These are phyloP conservation scores for Punctoribates punctum DNA, from an alignment of 2,888 invertebrate genomes.

Conservation along the genomic window DNA sequence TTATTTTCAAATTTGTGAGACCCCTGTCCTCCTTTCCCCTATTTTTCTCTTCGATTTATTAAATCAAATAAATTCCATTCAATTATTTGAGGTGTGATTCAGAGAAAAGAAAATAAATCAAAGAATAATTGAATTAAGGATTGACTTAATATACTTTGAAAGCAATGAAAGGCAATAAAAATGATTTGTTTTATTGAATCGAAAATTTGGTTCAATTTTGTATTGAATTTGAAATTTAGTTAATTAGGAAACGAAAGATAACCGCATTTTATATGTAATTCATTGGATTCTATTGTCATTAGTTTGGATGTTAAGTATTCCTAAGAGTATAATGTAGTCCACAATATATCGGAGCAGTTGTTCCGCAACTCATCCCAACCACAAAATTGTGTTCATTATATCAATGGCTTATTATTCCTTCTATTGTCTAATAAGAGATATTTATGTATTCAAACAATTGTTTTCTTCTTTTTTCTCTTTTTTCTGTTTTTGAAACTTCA, in stretches of 20 bases:
- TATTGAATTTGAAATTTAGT: neutral
- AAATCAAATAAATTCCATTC: too few relatives aligned
- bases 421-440: neutral
- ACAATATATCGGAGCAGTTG: neutral
- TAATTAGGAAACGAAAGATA: slow-evolving; percentile 5
- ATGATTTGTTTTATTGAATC: neutral
- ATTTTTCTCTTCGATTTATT: too few relatives aligned
- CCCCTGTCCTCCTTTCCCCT: too few relatives aligned
- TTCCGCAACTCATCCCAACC: neutral
- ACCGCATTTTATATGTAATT: neutral
- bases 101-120: neutral
- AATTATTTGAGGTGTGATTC: too few relatives aligned
- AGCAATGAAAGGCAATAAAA: neutral
- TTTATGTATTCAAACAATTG: too few relatives aligned
- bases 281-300: neutral
- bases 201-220: neutral
- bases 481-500: too few relatives aligned
- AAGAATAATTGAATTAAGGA: neutral
- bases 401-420: neutral
- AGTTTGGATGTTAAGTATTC: neutral
- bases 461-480: too few relatives aligned
- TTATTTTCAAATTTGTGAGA: neutral
- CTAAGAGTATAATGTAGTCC: neutral
- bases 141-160: neutral
- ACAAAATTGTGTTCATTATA: neutral